Base-by-base conservation (phyloP, 2,113 vertebrate species). In the Hydropotes inermis region DNA sequence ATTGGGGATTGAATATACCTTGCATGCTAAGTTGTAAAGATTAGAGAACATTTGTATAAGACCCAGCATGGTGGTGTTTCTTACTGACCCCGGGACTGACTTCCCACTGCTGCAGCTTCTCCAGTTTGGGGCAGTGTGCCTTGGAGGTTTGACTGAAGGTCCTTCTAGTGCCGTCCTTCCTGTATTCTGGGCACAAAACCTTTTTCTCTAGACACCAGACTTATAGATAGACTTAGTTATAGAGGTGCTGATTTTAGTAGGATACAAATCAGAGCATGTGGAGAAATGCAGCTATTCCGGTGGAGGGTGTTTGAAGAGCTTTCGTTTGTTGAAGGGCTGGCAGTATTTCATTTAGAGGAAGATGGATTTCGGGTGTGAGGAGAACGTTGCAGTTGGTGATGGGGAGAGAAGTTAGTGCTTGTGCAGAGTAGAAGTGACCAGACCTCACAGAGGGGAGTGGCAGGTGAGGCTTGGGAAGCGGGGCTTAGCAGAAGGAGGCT, bases 161-260 rank as follows among this genome's bases (percentile, higher is more conserved):
- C 7, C 36, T 14, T 21, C 17, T 10, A 4, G 33, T 17, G 14
- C 64, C 39, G 5, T 11, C 3, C n/a, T 95, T 84, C 70, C 43
- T 84, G 43, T 47, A 27, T 55, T 8, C 21, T 28, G 16, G 15
- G 23, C 76, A 50, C 8, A 55, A 81, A 86, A 27, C 39, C 94
- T 86, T 58, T 95, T 23, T 92, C 1, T 55, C 92, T 76, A 74
- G 60, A 94, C 91, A 97, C 9, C 33, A 74, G 7, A 60, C 39
- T 4, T 11, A 0, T 50, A 6, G 6, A 25, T 4, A 82, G 54
- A 30, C 43, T 23, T 43, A 15, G 16, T 87, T 39, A 25, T 3
- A 33, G 61, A 92, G n/a, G 70, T 86, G 47, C 33, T 74, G 87
- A 52, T 76, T 50, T 92, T 85, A n/a, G n/a, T 36, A 61, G 33